Percentiles rank a stretch among this genome's conserved stretches.
phyloP scores from a whole-genome alignment of 2,888 invertebrate species.

The Eupeodes luniger region DNA sequence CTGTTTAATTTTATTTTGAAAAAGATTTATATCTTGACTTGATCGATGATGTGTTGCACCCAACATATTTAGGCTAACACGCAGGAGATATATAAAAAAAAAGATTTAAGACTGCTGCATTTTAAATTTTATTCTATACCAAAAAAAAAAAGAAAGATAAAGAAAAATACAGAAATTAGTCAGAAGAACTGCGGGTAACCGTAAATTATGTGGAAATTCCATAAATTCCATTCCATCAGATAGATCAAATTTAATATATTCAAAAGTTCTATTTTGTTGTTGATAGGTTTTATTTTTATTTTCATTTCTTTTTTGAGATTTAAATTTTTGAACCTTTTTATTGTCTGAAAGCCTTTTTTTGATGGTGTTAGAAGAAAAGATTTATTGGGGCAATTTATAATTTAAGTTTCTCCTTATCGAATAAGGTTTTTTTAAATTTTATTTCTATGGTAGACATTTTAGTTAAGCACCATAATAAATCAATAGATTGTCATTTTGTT shows the following conservation, averaged over 20 bases:
- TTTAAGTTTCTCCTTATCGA: neutral
- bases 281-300: slow-evolving; percentile 42
- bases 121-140: slow-evolving; percentile 2
- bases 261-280: slow-evolving; percentile 61
- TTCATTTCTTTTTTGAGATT: slow-evolving; percentile 15
- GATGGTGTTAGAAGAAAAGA: neutral
- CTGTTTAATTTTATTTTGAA: neutral
- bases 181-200: slow-evolving; percentile 8
- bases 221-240: slow-evolving; percentile 70
- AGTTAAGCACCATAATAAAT: too few relatives aligned
- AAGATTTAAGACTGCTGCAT: slow-evolving; percentile 27
- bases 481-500: too few relatives aligned
- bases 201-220: slow-evolving; percentile 64
- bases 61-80: slow-evolving; percentile 11
- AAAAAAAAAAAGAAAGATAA: neutral
- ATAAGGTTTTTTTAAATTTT: too few relatives aligned
- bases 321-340: neutral
- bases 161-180: neutral
- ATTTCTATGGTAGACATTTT: too few relatives aligned
- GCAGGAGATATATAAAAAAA: neutral
- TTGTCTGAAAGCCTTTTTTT: slow-evolving; percentile 21
- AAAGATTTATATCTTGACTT: slow-evolving; percentile 53
- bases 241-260: slow-evolving; percentile 70
- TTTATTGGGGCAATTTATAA: slow-evolving; percentile 61
- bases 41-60: slow-evolving; percentile 64